Evolutionary conservation across 2,888 invertebrate genomes (phyloP).

Genomic region (Drosophila paramelanica): DNA sequence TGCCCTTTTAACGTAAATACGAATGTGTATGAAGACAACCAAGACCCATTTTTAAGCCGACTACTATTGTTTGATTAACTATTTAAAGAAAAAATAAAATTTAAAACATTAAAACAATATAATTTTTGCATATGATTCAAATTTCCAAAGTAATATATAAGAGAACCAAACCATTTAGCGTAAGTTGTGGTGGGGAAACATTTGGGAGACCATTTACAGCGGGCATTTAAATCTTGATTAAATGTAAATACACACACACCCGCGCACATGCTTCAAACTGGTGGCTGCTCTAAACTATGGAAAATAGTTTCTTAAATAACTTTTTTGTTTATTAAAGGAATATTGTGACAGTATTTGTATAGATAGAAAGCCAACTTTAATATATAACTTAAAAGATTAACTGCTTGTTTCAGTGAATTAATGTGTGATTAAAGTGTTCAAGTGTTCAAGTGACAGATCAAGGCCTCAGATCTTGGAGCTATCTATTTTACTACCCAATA

Average conservation of each 20-base stretch:
- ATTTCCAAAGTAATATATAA: slow-evolving; percentile 3
- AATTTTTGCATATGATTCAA: slow-evolving; percentile 1
- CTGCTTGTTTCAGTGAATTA: too few species aligned
- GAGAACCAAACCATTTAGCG: neutral
- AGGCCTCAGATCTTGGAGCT: too few species aligned
- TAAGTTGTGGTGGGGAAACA: neutral
- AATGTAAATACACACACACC: slow-evolving; percentile 1
- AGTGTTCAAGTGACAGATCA: too few species aligned
- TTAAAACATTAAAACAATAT: neutral
- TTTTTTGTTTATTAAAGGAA: slow-evolving; percentile 19
- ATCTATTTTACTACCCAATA: too few species aligned
- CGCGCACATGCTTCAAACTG: neutral
- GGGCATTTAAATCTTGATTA: slow-evolving; percentile 1
- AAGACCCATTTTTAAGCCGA: too few species aligned
- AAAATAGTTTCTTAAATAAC: slow-evolving; percentile 12
- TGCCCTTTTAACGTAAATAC: too few species aligned
- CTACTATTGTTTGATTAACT: too few species aligned
- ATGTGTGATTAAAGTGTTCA: too few species aligned
- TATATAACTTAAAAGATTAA: neutral
- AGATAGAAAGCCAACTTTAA: neutral
- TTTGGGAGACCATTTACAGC: slow-evolving; percentile 3
- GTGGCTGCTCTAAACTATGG: slow-evolving; percentile 5
- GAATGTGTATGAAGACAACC: too few species aligned
- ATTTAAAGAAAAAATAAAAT: too few species aligned
- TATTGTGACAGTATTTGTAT: neutral